Evolutionary conservation across 1,140 invertebrate genomes (phyloP).

Genomic region (Vollenhovia emeryi): DNA sequence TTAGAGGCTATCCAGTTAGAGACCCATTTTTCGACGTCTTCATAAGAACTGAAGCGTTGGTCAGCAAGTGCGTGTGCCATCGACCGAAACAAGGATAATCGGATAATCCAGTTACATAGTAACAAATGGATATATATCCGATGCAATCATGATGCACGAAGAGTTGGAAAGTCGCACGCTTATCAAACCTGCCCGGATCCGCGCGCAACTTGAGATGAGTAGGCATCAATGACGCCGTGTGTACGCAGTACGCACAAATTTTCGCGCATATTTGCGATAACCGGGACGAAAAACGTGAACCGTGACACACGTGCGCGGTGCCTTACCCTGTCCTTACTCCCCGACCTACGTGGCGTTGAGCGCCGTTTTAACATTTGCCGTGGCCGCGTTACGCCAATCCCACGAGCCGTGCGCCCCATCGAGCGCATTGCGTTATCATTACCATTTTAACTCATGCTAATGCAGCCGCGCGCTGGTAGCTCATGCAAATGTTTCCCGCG

Average conservation of each 20-base stretch:
- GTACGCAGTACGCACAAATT: neutral
- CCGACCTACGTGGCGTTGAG: slow-evolving; percentile 16
- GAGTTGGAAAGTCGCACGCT: too few relatives aligned
- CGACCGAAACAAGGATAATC: too few relatives aligned
- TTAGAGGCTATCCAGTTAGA: too few relatives aligned
- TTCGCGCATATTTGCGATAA: neutral
- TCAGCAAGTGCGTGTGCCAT: too few relatives aligned
- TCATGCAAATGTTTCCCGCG: slow-evolving; percentile 72
- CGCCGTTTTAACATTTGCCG: slow-evolving; percentile 52
- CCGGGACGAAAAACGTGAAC: neutral
- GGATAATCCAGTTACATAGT: too few relatives aligned
- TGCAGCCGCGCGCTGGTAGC: slow-evolving; percentile 66
- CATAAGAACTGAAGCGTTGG: too few relatives aligned
- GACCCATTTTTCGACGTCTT: too few relatives aligned
- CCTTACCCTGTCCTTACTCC: neutral
- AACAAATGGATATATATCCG: too few relatives aligned
- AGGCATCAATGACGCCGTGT: too few relatives aligned
- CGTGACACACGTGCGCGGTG: neutral
- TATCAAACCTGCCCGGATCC: too few relatives aligned
- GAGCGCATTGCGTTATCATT: slow-evolving; percentile 71
- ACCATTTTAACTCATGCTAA: slow-evolving; percentile 72
- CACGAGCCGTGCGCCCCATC: slow-evolving; percentile 55
- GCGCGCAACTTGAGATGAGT: too few relatives aligned
- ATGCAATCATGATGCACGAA: too few relatives aligned
- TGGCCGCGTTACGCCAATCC: slow-evolving; percentile 27